Percentiles rank a stretch among this genome's conserved stretches.
phyloP scores from a whole-genome alignment of 2,888 invertebrate genomes.

The Argynnis bischoffii region DNA sequence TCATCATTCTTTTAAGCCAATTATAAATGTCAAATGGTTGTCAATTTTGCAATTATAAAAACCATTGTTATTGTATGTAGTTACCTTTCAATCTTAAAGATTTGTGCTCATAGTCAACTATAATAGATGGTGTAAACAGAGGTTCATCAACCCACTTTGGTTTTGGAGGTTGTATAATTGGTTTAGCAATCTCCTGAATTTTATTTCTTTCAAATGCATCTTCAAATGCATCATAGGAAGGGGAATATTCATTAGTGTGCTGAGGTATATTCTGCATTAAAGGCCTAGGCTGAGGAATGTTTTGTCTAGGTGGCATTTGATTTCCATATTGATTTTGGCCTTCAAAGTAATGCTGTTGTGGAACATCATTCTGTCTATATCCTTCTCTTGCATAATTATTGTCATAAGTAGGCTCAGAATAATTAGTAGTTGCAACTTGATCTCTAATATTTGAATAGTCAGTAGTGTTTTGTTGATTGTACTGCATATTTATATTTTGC shows the following conservation, averaged over 20 bases:
- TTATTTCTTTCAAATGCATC: conserved; percentile 40
- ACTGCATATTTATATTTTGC: conserved; percentile 30
- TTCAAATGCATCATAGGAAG: conserved; percentile 40
- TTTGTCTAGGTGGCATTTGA: conserved; percentile 42
- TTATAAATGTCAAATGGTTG: too few species aligned
- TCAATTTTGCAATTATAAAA: not conserved
- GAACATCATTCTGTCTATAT: conserved; percentile 36
- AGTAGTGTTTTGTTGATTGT: conserved; percentile 25
- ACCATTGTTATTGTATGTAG: conserved; percentile 33
- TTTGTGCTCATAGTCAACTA: conserved; percentile 88
- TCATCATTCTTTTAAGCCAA: too few species aligned
- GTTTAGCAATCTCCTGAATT: conserved; percentile 28
- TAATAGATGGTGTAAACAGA: conserved; percentile 80
- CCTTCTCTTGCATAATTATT: conserved; percentile 44
- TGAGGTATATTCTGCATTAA: conserved; percentile 47
- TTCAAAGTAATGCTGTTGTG: conserved; percentile 52
- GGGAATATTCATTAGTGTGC: conserved; percentile 45
- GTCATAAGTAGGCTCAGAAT: conserved; percentile 40
- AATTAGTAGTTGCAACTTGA: conserved; percentile 36
- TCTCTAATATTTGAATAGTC: conserved; percentile 24
- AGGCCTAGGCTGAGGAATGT: conserved; percentile 45
- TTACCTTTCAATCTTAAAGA: conserved; percentile 81
- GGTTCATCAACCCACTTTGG: conserved; percentile 72
- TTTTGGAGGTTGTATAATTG: conserved; percentile 42
- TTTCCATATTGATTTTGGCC: conserved; percentile 48